Evolutionary conservation across 2,113 vertebrate species (phyloP).

Genomic region (Apteryx owenii): DNA sequence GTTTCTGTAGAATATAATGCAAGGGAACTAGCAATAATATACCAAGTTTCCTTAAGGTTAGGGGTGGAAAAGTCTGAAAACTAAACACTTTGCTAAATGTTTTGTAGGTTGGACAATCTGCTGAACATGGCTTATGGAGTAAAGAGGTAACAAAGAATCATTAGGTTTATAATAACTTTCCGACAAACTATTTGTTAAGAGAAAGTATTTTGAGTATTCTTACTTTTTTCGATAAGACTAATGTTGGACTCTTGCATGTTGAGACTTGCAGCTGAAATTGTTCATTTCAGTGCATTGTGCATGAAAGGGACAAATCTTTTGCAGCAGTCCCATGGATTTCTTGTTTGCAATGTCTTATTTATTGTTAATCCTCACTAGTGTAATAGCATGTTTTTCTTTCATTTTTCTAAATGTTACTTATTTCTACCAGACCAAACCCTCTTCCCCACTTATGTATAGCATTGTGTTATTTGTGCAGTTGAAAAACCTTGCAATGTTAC

Average conservation of each 20-base stretch:
- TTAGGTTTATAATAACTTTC: constrained; percentile 49
- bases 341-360: neutral
- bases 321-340: neutral
- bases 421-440: constrained; percentile 5
- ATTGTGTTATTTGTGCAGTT: neutral
- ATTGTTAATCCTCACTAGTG: constrained; percentile 16
- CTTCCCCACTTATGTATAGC: neutral
- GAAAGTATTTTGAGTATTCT: constrained; percentile 18
- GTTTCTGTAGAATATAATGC: neutral
- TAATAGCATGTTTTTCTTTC: constrained; percentile 61
- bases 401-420: constrained; percentile 19
- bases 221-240: constrained; percentile 36
- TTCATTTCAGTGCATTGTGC: constrained; percentile 26
- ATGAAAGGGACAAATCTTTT: constrained; percentile 19
- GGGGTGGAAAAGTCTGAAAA: constrained; percentile 44
- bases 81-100: constrained; percentile 80
- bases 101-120: constrained; percentile 97
- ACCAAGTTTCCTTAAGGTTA: constrained; percentile 18
- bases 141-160: constrained; percentile 90
- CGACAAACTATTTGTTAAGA: constrained; percentile 8
- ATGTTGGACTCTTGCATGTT: constrained; percentile 69
- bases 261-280: neutral
- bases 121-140: constrained; percentile 99
- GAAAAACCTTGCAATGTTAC: neutral
- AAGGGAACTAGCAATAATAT: constrained; percentile 8